These are phyloP conservation scores for Eledona agricola DNA, from an alignment of 2,888 invertebrate species.

Conservation along the genomic window DNA sequence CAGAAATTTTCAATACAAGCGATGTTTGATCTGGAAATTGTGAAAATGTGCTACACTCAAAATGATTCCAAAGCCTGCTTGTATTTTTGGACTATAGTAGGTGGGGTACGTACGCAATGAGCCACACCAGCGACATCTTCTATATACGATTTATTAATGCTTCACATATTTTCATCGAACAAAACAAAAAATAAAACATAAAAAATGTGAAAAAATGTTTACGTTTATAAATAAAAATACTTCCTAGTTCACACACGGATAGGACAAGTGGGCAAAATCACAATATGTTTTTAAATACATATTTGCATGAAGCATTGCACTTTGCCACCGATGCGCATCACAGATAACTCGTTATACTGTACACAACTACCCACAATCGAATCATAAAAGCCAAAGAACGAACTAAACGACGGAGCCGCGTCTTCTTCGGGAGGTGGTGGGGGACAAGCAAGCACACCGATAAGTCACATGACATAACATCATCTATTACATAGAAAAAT, in stretches of 20 bases:
- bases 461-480: constrained; percentile 47
- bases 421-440: too few relatives aligned
- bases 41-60: too few relatives aligned
- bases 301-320: constrained; percentile 61
- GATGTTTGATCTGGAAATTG: too few relatives aligned
- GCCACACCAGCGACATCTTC: too few relatives aligned
- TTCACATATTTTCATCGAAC: constrained; percentile 58
- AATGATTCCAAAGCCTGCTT: too few relatives aligned
- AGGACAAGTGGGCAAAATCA: constrained; percentile 62
- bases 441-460: constrained; percentile 52
- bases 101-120: neutral
- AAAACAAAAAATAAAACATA: constrained; percentile 57
- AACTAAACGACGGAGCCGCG: constrained; percentile 40
- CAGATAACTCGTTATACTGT: constrained; percentile 57
- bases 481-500: constrained; percentile 48
- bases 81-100: neutral
- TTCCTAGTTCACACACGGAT: constrained; percentile 59
- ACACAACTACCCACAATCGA: constrained; percentile 53
- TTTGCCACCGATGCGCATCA: constrained; percentile 61
- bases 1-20: too few relatives aligned
- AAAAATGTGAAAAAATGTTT: constrained; percentile 59
- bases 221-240: constrained; percentile 60
- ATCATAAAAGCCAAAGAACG: constrained; percentile 43
- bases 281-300: constrained; percentile 53
- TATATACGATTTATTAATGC: constrained; percentile 50